phyloP scores from a whole-genome alignment of 2,113 vertebrate genomes.

The Nyctereutes procyonoides region DNA sequence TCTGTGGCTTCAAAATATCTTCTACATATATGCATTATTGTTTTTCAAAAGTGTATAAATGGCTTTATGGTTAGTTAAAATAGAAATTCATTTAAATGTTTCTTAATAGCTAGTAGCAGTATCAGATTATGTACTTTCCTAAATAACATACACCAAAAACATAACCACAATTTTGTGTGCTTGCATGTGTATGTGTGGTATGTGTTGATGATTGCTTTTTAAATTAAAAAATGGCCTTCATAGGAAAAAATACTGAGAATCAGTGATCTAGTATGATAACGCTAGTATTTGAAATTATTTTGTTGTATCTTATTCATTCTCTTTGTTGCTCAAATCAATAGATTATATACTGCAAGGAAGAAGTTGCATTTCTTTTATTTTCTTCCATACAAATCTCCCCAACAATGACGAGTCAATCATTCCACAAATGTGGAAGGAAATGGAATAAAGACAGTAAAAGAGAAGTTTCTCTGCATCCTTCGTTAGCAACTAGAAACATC shows the following conservation, averaged over 20 bases:
- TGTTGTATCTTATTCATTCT: background rate
- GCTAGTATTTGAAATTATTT: background rate
- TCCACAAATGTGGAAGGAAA: background rate
- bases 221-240: background rate
- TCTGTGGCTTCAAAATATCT: background rate
- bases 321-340: background rate
- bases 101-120: background rate
- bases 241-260: background rate
- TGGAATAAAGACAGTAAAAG: background rate
- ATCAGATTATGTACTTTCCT: slow-evolving; percentile 13
- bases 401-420: background rate
- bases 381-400: background rate
- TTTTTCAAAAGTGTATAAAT: background rate
- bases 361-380: background rate
- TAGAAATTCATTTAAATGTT: slow-evolving; percentile 35
- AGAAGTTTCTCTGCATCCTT: background rate
- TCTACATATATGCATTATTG: background rate
- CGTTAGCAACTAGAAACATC: background rate
- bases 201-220: background rate
- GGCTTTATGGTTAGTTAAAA: background rate
- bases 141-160: background rate
- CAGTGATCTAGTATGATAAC: background rate
- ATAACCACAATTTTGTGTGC: background rate
- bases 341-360: background rate
- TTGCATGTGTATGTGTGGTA: background rate